Base-by-base conservation (phyloP, 2,888 invertebrate species). In the Chrysotoxum bicinctum region DNA sequence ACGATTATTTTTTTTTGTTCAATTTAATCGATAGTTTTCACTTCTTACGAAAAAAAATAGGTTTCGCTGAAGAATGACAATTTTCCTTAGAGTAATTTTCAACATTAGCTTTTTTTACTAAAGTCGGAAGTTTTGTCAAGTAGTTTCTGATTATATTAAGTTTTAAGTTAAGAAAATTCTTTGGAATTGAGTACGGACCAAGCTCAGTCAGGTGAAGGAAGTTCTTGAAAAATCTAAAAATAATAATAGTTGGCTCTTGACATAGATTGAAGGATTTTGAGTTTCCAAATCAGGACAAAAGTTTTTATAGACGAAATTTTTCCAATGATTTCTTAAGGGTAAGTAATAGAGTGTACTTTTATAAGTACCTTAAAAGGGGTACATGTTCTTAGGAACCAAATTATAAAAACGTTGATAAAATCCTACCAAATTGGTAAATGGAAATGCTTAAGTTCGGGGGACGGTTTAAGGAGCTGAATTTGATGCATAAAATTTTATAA, bases 11-110 rank as follows among this genome's bases (percentile, higher is more conserved):
- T 66, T 35, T 50, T 50, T n/a, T 14, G 32, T 58, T 21, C 21
- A 50, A 35, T 50, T 50, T 50, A 66, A 66, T 66, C 50, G 66
- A 66, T 66, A 66, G 50, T 66, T 66, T 66, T 66, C 50, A 66
- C 66, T 66, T 16, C 23, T 48, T 35, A 26, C 8, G 3, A 12
- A 14, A 3, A 21, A 37, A 32, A 19, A 48, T 0, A 30, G 45
- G 30, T 35, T 37, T 12, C 8, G n/a, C 5, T 6, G 48, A 32
- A 66, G 23, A 23, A 50, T 66, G 23, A 37, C 50, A 66, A 23
- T 50, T 48, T 66, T 43, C 8, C 30, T 21, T 21, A 12, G 12
- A 16, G 19, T 21, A n/a, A 21, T 50, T 50, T 66, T 32, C n/a
- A 9, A 23, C 2, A 16, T 43, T 60, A 7, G 6, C 23, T 19